Evolutionary conservation across 2,113 vertebrate species (phyloP).

Genomic region (Elaphurus davidianus): DNA sequence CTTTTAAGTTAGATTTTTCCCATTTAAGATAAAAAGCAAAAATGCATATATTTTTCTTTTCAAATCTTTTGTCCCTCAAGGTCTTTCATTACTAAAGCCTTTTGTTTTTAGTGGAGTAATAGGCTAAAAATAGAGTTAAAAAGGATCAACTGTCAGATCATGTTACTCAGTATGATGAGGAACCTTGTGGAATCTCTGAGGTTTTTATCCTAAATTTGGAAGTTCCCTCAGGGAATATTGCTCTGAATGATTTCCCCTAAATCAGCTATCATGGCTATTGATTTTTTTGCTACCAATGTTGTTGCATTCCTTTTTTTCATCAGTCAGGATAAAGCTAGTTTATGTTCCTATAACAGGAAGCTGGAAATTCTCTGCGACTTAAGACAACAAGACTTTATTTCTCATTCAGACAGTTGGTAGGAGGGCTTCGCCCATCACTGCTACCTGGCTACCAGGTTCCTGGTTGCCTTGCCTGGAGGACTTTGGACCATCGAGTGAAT

Average conservation of each 20-base stretch:
- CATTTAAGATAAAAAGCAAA: not conserved
- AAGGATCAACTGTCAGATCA: not conserved
- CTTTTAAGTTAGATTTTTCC: not conserved
- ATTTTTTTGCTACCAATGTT: not conserved
- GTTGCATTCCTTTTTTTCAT: not conserved
- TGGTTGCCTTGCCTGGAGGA: not conserved
- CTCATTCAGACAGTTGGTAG: not conserved
- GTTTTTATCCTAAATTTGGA: not conserved
- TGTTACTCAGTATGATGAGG: not conserved
- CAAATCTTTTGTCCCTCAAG: not conserved
- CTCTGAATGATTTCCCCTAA: not conserved
- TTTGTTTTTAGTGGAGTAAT: slow-evolving; percentile 22
- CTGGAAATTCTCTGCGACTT: not conserved
- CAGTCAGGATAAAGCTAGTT: not conserved
- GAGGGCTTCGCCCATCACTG: not conserved
- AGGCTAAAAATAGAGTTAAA: slow-evolving; percentile 1
- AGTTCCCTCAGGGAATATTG: not conserved
- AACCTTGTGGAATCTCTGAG: not conserved
- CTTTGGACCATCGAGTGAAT: not conserved
- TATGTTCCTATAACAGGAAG: not conserved
- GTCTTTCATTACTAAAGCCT: not conserved
- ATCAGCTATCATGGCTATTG: not conserved
- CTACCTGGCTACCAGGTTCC: not conserved
- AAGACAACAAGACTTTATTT: not conserved
- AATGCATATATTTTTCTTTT: not conserved